Base-by-base conservation (phyloP, 2,113 vertebrate species). In the Bettongia penicillata region DNA sequence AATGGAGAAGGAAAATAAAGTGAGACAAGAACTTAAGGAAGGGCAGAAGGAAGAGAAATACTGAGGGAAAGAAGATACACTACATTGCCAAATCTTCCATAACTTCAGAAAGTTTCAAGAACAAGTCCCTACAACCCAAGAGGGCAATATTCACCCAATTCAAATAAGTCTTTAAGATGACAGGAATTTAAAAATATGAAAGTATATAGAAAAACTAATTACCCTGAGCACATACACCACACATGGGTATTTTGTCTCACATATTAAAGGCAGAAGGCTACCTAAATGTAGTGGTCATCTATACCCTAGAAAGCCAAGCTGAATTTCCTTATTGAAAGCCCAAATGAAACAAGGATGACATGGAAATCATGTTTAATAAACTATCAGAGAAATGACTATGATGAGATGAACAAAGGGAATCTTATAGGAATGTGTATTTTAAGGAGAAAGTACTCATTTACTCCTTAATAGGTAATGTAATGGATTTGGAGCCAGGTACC, bases 1-100 rank as follows among this genome's bases (percentile, higher is more conserved):
- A 94, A 91, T 28, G 48, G n/a, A 94, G 55, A 95, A 68, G 68
- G 0, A 57, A 90, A 68, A 49, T 16, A 19, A 53, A 48, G 4
- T 16, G 52, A 57, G 51, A 25, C 4, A 31, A 26, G 57, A 90
- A 93, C 52, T 26, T 12, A 51, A 23, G 26, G 26, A 24, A 84
- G 43, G 4, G 22, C 25, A 84, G 31, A 84, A 43, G 7, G 68
- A 43, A n/a, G 5, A 43, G 19, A 96, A 84, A n/a, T n/a, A 10
- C 55, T 93, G 49, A 91, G 90, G 90, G 28, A 92, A 95, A 14
- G 51, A 90, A 47, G 94, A 93, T 53, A 93, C 1, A 31, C 2
- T 2, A 37, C 26, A 28, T 12, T 23, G 9, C 23, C 90, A 91
- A 53, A 89, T 37, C 16, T 90, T 90, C 90, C n/a, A 84, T 6